Percentiles rank a stretch among this genome's conserved stretches.
Evolutionary conservation across 1,140 invertebrate species (phyloP).

Genomic region (Apocrypta bakeri): DNA sequence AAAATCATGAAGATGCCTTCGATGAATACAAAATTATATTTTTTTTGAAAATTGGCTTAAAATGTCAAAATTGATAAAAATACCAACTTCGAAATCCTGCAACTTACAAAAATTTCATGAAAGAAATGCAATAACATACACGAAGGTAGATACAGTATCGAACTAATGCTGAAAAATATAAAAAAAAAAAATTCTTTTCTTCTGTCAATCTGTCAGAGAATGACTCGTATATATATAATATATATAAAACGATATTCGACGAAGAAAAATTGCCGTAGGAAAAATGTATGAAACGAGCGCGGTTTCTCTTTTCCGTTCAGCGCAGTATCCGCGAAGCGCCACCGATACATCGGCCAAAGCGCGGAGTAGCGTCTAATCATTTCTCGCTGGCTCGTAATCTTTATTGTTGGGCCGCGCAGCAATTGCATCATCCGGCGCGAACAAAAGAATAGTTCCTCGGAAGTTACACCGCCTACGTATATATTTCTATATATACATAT

Average conservation of each 20-base stretch:
- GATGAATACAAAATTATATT: too few relatives aligned
- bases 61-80: too few relatives aligned
- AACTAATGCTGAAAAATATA: too few relatives aligned
- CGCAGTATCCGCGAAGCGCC: not conserved
- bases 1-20: too few relatives aligned
- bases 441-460: slow-evolving; percentile 19
- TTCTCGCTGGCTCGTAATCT: slow-evolving; percentile 18
- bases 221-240: not conserved
- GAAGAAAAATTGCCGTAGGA: not conserved
- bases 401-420: slow-evolving; percentile 19
- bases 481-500: not conserved
- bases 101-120: too few relatives aligned
- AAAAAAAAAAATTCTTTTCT: too few relatives aligned
- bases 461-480: not conserved
- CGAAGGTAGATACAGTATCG: too few relatives aligned
- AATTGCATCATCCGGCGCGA: slow-evolving; percentile 25
- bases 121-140: too few relatives aligned
- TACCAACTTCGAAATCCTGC: too few relatives aligned
- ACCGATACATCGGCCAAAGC: slow-evolving; percentile 17
- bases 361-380: slow-evolving; percentile 30
- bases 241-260: not conserved
- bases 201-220: too few relatives aligned
- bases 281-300: slow-evolving; percentile 22
- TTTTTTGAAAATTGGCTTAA: too few relatives aligned
- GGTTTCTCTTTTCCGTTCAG: slow-evolving; percentile 43